Base-by-base conservation (phyloP, 2,888 invertebrate species). In the Harpagoxenus sublaevis region DNA sequence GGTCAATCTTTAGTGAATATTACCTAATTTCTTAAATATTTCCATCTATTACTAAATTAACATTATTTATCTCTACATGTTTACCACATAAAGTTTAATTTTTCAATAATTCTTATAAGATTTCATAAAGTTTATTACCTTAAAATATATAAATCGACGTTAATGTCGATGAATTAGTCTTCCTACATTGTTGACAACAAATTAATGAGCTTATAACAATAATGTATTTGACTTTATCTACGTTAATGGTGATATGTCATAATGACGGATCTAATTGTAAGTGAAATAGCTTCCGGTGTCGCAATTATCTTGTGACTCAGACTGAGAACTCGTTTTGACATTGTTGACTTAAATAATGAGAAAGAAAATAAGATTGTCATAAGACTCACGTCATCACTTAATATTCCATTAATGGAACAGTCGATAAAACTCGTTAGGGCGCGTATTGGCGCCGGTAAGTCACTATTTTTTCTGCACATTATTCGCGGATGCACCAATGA, bases 241-340 rank as follows among this genome's bases (percentile, higher is more conserved):
- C 2, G 6, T 70, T 81, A 48, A 60, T 71, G 68, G 45, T 70
- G n/a, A 51, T 9, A 57, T 35, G 15, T 65, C 39, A 18, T 71
- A 79, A 71, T 79, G 57, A 71, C 28, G 55, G 45, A 60, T 35
- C 42, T 2, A 42, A 81, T n/a, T 6, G 6, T 71, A 71, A 79
- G 35, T 48, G 23, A 2, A 51, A 62, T 71, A 62, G 60, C 48
- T 81, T 78, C 45, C 53, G 55, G 42, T 39, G 10, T 10, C 9
- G 28, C 9, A 62, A 62, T 71, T 81, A 71, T 51, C 12, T 73
- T 35, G 18, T 73, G 39, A 71, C 71, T 79, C 70, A 70, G 15
- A 48, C 71, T 28, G 15, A 70, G 12, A 71, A 71, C 60, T 39
- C 23, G 39, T 62, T 71, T 45, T 62, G 73, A 23, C 23, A 23